phyloP scores from a whole-genome alignment of 2,888 invertebrate genomes.

The Lepidonotus clava region DNA sequence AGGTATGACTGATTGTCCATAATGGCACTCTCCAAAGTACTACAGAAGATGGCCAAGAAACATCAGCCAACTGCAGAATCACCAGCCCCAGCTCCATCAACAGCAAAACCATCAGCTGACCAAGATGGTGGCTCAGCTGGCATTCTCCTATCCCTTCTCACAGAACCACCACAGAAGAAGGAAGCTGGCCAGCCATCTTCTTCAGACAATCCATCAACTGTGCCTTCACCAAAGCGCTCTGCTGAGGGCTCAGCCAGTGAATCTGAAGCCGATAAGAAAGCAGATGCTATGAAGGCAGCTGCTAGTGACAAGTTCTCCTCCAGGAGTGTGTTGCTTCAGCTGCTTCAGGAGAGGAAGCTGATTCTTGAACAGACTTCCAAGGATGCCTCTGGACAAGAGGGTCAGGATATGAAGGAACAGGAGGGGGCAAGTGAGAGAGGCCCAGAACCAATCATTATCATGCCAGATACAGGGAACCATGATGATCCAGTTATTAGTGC shows the following conservation, averaged over 20 bases:
- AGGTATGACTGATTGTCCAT: not conserved
- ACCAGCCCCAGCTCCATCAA: not conserved
- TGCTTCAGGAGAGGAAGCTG: not conserved
- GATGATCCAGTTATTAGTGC: too few species aligned
- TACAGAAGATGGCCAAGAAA: conserved; percentile 22
- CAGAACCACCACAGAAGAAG: conserved; percentile 21
- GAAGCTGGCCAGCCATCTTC: not conserved
- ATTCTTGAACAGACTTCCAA: not conserved
- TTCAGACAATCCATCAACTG: not conserved
- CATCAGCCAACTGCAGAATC: not conserved
- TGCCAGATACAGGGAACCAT: not conserved
- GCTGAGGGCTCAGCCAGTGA: not conserved
- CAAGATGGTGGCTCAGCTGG: conserved; percentile 2
- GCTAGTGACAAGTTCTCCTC: not conserved
- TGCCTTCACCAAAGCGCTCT: too few species aligned
- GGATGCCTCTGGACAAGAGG: not conserved
- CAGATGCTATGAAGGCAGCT: not conserved
- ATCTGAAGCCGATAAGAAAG: not conserved
- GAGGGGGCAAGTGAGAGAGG: not conserved
- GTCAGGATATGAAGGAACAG: not conserved
- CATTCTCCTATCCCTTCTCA: conserved; percentile 27
- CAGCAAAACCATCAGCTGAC: not conserved
- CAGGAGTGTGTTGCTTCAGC: conserved; percentile 22
- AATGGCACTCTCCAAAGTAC: conserved; percentile 39
- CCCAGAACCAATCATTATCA: not conserved